These are phyloP conservation scores for Plumapathes pennacea DNA, from an alignment of 92 coral and sea anemone species.

Conservation along the genomic window DNA sequence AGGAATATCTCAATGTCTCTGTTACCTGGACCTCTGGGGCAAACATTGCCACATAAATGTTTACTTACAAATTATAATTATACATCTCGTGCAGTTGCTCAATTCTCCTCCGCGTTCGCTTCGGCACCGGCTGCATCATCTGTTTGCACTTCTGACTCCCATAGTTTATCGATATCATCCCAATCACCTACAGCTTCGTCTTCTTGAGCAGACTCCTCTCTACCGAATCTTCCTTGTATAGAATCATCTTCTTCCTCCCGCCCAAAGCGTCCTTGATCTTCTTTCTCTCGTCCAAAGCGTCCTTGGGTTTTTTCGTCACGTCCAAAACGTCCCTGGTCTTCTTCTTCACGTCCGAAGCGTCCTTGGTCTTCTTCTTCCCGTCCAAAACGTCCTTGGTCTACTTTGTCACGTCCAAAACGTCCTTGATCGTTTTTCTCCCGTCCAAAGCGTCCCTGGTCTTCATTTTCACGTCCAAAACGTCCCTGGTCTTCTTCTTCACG, in stretches of 20 bases:
- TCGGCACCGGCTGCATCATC: no score
- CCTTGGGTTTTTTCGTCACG: conserved; percentile 31
- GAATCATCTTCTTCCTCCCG: no score
- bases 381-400: conserved; percentile 13
- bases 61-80: no score
- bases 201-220: conserved; percentile 36
- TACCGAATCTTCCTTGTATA: conserved; percentile 38
- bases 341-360: conserved; percentile 28
- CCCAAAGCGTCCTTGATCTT: conserved; percentile 25
- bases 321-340: conserved; percentile 44
- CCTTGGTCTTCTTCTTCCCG: conserved; percentile 17
- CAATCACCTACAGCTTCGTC: no score
- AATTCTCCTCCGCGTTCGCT: no score
- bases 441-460: conserved; percentile 19
- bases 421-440: conserved; percentile 18
- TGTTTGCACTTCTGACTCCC: no score
- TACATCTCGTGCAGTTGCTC: no score
- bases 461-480: conserved; percentile 9
- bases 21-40: no score
- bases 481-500: conserved; percentile 8
- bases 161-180: no score
- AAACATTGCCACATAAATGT: no score
- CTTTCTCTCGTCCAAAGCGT: conserved; percentile 13
- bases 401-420: conserved; percentile 34
- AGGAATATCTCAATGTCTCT: no score